A percentile compares a stretch with the other conserved stretches of the same genome.
Conservation (phyloP, 2,797 vertebrate genomes). For the Emydoidea blandingii region DNA sequence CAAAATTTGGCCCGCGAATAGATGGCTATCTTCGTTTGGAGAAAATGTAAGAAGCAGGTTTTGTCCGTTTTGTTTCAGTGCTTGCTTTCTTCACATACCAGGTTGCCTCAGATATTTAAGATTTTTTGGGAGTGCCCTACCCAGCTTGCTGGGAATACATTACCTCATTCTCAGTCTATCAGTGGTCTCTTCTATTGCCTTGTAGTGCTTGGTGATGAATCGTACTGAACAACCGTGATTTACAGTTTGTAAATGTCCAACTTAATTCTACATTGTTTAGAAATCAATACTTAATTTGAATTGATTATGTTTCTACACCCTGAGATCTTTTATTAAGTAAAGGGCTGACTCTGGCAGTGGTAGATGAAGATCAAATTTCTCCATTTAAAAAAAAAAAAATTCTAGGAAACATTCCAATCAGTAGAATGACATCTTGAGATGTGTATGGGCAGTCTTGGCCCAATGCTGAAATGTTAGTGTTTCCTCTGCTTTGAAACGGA, state of each 20-base stretch:
- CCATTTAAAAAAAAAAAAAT: neutral
- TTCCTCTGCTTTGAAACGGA: slow-evolving; percentile 55
- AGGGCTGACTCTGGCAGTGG: slow-evolving; percentile 45
- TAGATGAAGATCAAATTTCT: slow-evolving; percentile 25
- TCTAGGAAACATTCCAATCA: slow-evolving; percentile 28
- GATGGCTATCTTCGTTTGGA: neutral
- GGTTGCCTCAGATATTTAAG: neutral
- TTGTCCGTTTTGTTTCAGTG: neutral
- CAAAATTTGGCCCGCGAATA: neutral
- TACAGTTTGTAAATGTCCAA: slow-evolving; percentile 63
- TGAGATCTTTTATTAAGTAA: slow-evolving; percentile 42
- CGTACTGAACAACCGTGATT: slow-evolving; percentile 61
- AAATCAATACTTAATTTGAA: slow-evolving; percentile 71
- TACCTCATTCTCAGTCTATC: slow-evolving; percentile 15
- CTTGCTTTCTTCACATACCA: neutral
- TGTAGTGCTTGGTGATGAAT: slow-evolving; percentile 52
- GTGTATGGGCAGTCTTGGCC: neutral
- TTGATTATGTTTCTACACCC: slow-evolving; percentile 64
- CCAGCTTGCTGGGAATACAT: neutral
- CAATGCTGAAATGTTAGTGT: slow-evolving; percentile 27
- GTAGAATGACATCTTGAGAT: neutral
- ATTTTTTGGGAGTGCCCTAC: neutral
- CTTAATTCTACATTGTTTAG: slow-evolving; percentile 70
- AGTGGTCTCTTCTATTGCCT: neutral
- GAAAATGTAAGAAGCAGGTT: neutral